These are phyloP conservation scores for Gallinago paraguaiae DNA, from an alignment of 2,113 vertebrate species.

Conservation along the genomic window DNA sequence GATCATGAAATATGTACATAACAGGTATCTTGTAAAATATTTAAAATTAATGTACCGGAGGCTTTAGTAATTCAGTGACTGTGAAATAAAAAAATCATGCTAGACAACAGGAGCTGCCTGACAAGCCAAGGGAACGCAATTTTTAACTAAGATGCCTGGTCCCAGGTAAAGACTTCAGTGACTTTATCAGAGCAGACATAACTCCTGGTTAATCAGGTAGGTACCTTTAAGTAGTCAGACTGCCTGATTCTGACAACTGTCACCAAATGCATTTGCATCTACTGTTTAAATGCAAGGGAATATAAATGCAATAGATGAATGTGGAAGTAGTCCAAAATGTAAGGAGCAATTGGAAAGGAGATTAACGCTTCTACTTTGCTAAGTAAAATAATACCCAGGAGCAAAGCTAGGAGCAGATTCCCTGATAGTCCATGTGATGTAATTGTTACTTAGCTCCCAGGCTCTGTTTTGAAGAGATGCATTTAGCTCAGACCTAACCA, in stretches of 20 bases:
- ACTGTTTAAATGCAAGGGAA: not conserved
- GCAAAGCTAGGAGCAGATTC: not conserved
- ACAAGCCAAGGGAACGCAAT: not conserved
- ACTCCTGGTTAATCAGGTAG: not conserved
- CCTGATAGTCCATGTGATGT: not conserved
- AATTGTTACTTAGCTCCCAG: not conserved
- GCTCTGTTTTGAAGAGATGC: not conserved
- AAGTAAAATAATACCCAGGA: conserved; percentile 22
- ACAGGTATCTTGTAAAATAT: not conserved
- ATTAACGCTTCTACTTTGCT: not conserved
- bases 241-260: not conserved
- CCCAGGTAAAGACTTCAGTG: not conserved
- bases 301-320: not conserved
- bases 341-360: not conserved
- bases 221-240: not conserved
- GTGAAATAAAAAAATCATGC: not conserved
- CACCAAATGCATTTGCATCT: not conserved
- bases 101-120: not conserved
- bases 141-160: not conserved
- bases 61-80: not conserved
- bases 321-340: not conserved
- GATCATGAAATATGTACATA: not conserved
- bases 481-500: not conserved
- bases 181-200: not conserved
- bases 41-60: not conserved